A percentile compares a stretch with the other conserved stretches of the same genome.
phyloP scores from a whole-genome alignment of 2,888 invertebrate species.

The Erannis defoliaria region DNA sequence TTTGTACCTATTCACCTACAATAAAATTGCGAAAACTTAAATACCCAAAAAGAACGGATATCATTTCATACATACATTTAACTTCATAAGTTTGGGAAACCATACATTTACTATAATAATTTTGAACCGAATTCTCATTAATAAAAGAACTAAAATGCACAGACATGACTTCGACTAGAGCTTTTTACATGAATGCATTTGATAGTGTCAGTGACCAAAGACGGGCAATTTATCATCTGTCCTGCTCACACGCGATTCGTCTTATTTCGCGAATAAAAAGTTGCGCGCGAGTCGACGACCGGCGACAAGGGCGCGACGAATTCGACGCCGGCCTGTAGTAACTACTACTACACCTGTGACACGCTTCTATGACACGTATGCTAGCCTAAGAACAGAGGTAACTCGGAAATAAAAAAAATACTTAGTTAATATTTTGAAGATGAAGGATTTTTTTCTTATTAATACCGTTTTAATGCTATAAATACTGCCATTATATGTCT shows the following conservation, averaged over 20 bases:
- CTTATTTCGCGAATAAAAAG: conserved; percentile 65
- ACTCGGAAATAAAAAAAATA: not conserved
- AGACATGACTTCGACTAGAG: not conserved
- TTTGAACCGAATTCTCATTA: not conserved
- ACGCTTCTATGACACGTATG: conserved; percentile 37
- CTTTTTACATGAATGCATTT: conserved; percentile 28
- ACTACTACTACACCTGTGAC: conserved; percentile 1
- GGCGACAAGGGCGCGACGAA: conserved; percentile 79
- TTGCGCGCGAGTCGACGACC: conserved; percentile 73
- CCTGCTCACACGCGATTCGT: conserved; percentile 50
- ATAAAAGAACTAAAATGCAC: not conserved
- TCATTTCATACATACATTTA: no score
- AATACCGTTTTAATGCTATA: no score
- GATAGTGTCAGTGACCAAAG: conserved; percentile 33
- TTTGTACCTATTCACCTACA: not conserved
- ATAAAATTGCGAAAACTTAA: not conserved
- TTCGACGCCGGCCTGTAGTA: conserved; percentile 53
- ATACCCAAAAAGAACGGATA: not conserved
- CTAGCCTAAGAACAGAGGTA: conserved; percentile 17
- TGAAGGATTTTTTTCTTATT: no score
- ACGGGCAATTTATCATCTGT: conserved; percentile 42
- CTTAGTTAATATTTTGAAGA: no score
- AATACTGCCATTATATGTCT: no score
- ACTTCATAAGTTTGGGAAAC: no score
- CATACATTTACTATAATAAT: no score